phyloP scores from a whole-genome alignment of 1,140 invertebrate genomes.

The Battus philenor region DNA sequence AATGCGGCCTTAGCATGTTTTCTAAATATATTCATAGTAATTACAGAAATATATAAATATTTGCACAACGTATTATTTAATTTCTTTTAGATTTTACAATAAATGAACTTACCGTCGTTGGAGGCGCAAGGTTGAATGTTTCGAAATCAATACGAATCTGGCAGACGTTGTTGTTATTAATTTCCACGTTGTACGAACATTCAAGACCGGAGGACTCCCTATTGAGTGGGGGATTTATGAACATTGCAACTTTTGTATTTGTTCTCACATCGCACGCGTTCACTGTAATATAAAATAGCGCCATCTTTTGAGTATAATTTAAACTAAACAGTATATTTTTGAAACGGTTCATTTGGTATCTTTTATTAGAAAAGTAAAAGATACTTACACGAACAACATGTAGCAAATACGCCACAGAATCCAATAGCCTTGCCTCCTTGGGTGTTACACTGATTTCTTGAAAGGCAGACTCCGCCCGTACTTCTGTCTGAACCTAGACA shows the following conservation, averaged over 20 bases:
- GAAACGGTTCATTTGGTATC: no score
- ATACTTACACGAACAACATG: conserved; percentile 70
- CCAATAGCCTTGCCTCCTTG: conserved; percentile 70
- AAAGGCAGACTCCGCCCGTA: conserved; percentile 59
- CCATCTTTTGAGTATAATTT: conserved; percentile 14
- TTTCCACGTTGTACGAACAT: conserved; percentile 71
- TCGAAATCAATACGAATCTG: conserved; percentile 87
- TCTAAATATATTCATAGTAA: no score
- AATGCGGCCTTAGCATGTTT: no score
- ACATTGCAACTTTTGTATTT: conserved; percentile 65
- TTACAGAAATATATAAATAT: no score
- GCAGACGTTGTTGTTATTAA: conserved; percentile 74
- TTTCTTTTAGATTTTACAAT: no score
- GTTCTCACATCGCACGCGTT: conserved; percentile 68
- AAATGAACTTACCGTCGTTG: conserved; percentile 65
- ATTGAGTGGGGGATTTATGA: conserved; percentile 66
- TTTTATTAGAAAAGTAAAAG: no score
- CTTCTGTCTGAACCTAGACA: conserved; percentile 55
- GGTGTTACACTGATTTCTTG: conserved; percentile 63
- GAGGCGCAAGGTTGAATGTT: conserved; percentile 83
- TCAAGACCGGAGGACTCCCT: conserved; percentile 62
- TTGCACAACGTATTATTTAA: no score
- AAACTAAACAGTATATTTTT: neutral
- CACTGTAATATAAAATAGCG: conserved; percentile 40
- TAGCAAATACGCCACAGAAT: conserved; percentile 68